Evolutionary conservation across 2,113 vertebrate species (phyloP).

Genomic region (Elachura formosa): DNA sequence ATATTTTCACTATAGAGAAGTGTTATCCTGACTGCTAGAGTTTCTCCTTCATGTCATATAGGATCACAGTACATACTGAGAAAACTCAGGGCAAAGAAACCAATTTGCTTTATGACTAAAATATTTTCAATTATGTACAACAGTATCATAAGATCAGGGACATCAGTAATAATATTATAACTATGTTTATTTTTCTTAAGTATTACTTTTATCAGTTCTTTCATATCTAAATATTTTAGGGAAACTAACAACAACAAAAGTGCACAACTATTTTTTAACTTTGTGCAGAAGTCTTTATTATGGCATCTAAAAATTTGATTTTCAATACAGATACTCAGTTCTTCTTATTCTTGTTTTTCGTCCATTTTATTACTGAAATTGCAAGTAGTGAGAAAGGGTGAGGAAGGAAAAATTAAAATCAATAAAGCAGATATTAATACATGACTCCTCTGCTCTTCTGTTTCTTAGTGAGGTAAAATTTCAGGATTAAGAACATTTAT

Average conservation of each 20-base stretch:
- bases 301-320: background rate
- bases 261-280: background rate
- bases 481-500: background rate
- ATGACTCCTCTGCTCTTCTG: background rate
- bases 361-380: background rate
- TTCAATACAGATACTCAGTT: background rate
- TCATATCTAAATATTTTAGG: background rate
- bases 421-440: background rate
- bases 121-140: background rate
- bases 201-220: background rate
- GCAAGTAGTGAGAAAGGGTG: background rate
- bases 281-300: background rate
- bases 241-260: background rate
- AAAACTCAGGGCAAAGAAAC: background rate
- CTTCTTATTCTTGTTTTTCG: background rate
- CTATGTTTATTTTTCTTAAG: background rate
- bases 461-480: background rate
- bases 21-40: background rate
- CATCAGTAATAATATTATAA: background rate
- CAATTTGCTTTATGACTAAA: background rate
- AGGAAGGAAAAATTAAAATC: background rate
- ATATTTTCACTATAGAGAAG: background rate
- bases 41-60: background rate
- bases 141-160: background rate
- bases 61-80: background rate